Evolutionary conservation across 2,797 vertebrate species (phyloP), one percentile per base, ranked within the genome.

Genomic region (Macropodus opercularis): DNA sequence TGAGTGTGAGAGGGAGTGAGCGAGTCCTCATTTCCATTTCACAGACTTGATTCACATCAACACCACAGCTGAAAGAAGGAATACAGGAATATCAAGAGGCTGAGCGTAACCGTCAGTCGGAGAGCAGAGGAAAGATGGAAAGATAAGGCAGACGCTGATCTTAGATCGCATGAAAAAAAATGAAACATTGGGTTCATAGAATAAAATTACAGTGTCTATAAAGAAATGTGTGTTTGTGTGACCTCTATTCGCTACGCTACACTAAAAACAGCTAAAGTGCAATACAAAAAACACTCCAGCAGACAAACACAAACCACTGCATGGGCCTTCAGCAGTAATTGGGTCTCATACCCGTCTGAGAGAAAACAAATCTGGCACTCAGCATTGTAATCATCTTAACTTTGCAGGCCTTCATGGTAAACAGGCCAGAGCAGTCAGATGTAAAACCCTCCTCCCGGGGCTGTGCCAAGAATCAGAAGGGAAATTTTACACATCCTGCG

Each of bases 11-110:
- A 48, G 77, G 58, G 68, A 44, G 69, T 35, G 69, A 80, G 77
- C 84, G 88, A 94, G 87, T 81, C 87, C 92, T 94, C 89, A 93
- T 95, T 96, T 94, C 94, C 94, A 96, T 93, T 95, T 95, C 94
- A 94, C 84, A 90, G 88, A 70, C 74, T 81, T 62, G 84, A 89
- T 86, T 90, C 80, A 85, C 70, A 85, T 88, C 82, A 85, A 75
- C 77, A 82, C 83, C 83, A 90, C 58, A 60, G 79, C 70, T 88
- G 79, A 76, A 61, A 75, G 68, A 57, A 80, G 75, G 63, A 79
- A 72, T 67, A 66, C 71, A 83, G 80, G 87, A 75, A 77, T 72
- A 78, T 36, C 10, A 70, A 64, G 84, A 74, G 60, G 19, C 48
- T 66, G 74, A 86, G 74, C 59, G 41, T 81, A 68, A 83, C 67